Evolutionary conservation across 2,888 invertebrate species (phyloP), one percentile per base, ranked within the genome.

Genomic region (Physocephala rufipes): DNA sequence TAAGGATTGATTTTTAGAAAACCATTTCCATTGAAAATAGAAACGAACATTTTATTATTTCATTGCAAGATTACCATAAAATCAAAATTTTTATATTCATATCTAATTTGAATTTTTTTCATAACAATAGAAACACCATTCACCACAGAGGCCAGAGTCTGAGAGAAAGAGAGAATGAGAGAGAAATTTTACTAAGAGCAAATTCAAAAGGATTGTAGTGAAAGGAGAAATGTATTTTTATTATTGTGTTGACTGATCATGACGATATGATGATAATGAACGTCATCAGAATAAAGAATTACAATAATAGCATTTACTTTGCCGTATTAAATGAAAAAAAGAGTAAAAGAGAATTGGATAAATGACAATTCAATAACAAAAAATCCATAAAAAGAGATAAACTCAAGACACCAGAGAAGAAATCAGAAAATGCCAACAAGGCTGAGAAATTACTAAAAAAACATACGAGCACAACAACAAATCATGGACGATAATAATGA

Each of bases 311-410:
- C 49, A 16, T 49, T 49, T 53, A 53, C 53, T 21, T 24, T 36
- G 36, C 19, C 2, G 53, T n/a, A 5, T 19, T 12, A 49, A 19
- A 19, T 12, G 21, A 53, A 24, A n/a, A 24, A 53, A 53, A 7
- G n/a, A n/a, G 5, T 3, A 12, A 9, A 2, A 53, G n/a, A n/a
- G 49, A 19, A 53, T 21, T 24, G 47, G 47, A 45, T 53, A 26
- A 67, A 67, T 24, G 43, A 53, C 58, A 67, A 58, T 16, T 47
- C 26, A 59, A 21, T 30, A 65, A 53, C 53, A 21, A 7, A 16
- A 65, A 26, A 47, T 2, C 16, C 28, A 62, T 19, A 3, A 28
- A n/a, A n/a, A n/a, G 4, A 49, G 30, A 5, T n/a, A 49, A 4
- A 24, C 15, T 5, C 15, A 45, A 63, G 63, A 9, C 19, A 24